phyloP scores from a whole-genome alignment of 2,888 invertebrate species.

The Drosophila kokeensis region DNA sequence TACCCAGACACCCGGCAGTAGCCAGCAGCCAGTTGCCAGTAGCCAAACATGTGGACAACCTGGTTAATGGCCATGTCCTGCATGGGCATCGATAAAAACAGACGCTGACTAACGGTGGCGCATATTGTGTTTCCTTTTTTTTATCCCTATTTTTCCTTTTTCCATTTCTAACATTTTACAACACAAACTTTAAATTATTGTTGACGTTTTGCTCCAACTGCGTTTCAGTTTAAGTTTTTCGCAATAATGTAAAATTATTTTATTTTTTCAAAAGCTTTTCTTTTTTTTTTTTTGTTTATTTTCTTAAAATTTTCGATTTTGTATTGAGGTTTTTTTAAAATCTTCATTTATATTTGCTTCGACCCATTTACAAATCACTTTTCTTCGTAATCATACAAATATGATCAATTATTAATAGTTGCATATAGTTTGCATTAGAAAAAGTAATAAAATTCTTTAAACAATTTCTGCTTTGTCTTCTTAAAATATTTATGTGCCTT shows the following conservation, averaged over 20 bases:
- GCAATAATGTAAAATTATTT: background rate
- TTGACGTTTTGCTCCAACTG: background rate
- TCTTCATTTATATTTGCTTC: background rate
- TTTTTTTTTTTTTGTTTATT: background rate
- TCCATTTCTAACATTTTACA: constrained; percentile 5
- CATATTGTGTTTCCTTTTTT: constrained; percentile 6
- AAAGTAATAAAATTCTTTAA: too few relatives aligned
- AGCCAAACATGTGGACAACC: constrained; percentile 52
- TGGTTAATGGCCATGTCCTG: constrained; percentile 57
- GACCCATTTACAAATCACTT: background rate
- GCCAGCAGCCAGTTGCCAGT: constrained; percentile 8
- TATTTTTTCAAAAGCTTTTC: background rate
- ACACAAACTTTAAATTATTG: constrained; percentile 8
- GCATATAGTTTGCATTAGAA: too few relatives aligned
- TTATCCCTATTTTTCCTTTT: background rate
- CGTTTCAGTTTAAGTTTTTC: background rate
- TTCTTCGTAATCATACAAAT: background rate
- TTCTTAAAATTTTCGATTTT: too few relatives aligned
- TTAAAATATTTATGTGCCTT: too few relatives aligned
- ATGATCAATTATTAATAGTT: background rate
- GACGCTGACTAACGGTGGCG: constrained; percentile 33
- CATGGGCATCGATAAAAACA: constrained; percentile 60
- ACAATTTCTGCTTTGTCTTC: too few relatives aligned
- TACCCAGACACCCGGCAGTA: constrained; percentile 1
- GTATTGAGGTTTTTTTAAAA: too few relatives aligned